A percentile compares a stretch with the other conserved stretches of the same genome.
Conservation (phyloP, 2,113 vertebrate genomes). For the Triplophysa tibetana region DNA sequence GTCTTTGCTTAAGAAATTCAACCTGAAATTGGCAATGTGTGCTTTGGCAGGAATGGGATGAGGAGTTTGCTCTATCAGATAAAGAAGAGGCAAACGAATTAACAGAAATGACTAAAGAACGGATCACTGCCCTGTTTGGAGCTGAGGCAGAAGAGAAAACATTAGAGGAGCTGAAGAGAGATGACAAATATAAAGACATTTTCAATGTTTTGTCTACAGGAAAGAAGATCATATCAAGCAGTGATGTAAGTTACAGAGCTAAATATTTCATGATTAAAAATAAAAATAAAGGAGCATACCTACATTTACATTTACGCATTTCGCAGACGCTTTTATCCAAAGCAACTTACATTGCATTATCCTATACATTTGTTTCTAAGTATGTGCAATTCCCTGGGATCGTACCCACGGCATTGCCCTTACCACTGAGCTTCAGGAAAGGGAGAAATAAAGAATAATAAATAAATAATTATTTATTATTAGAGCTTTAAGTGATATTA, state of each 20-base stretch:
- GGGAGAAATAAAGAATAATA: too few relatives aligned
- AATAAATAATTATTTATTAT: too few relatives aligned
- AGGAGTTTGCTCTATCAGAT: neutral
- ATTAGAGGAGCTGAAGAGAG: conserved; percentile 5
- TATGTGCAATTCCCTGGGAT: too few relatives aligned
- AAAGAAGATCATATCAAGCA: conserved; percentile 4
- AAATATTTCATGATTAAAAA: neutral
- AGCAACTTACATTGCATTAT: too few relatives aligned
- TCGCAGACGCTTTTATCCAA: too few relatives aligned
- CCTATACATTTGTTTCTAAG: too few relatives aligned
- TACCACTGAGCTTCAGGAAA: too few relatives aligned
- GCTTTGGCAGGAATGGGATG: conserved; percentile 25
- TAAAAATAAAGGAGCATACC: neutral
- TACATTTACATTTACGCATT: too few relatives aligned
- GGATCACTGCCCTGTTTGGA: conserved; percentile 39
- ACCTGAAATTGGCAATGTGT: neutral
- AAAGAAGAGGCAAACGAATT: neutral
- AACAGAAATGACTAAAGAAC: conserved; percentile 1
- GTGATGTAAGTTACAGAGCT: neutral
- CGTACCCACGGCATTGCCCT: too few relatives aligned
- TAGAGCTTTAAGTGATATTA: too few relatives aligned
- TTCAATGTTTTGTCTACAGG: neutral
- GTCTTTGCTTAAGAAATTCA: too few relatives aligned
- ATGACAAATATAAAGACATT: conserved; percentile 9
- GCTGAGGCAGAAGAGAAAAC: neutral